These are phyloP conservation scores for Spodoptera littoralis DNA, from an alignment of 2,888 invertebrate species.

Conservation along the genomic window DNA sequence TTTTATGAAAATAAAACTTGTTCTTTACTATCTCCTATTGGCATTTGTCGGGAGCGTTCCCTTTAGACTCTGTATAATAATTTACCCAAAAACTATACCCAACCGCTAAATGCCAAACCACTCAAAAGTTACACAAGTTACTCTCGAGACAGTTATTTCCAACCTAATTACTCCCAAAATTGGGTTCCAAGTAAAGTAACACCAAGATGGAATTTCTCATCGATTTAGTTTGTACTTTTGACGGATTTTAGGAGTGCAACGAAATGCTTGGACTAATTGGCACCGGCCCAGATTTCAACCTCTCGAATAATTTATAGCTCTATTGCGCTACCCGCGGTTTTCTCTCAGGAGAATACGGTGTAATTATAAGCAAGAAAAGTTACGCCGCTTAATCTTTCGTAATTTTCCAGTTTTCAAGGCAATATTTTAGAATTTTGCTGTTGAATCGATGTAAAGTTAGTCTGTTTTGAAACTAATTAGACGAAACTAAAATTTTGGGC, in stretches of 20 bases:
- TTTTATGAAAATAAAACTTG: too few relatives aligned
- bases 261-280: constrained; percentile 69
- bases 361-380: constrained; percentile 42
- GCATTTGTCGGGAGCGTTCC: too few relatives aligned
- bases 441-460: constrained; percentile 13
- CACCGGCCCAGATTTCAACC: constrained; percentile 64
- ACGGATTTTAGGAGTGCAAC: constrained; percentile 60
- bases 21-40: too few relatives aligned
- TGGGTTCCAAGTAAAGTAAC: constrained; percentile 12
- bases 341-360: constrained; percentile 31
- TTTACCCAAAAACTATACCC: too few relatives aligned
- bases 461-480: neutral
- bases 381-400: constrained; percentile 14
- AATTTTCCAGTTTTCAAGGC: constrained; percentile 28
- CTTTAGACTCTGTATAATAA: too few relatives aligned
- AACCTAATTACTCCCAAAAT: constrained; percentile 26
- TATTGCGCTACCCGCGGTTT: constrained; percentile 43
- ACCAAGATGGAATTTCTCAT: constrained; percentile 42
- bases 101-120: too few relatives aligned
- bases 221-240: constrained; percentile 54
- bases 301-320: constrained; percentile 68
- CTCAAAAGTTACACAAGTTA: constrained; percentile 9
- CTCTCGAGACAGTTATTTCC: constrained; percentile 21
- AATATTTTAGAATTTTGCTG: constrained; percentile 16
- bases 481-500: neutral